Evolutionary conservation across 2,797 vertebrate species (phyloP).

Genomic region (Enteromius paludinosus): DNA sequence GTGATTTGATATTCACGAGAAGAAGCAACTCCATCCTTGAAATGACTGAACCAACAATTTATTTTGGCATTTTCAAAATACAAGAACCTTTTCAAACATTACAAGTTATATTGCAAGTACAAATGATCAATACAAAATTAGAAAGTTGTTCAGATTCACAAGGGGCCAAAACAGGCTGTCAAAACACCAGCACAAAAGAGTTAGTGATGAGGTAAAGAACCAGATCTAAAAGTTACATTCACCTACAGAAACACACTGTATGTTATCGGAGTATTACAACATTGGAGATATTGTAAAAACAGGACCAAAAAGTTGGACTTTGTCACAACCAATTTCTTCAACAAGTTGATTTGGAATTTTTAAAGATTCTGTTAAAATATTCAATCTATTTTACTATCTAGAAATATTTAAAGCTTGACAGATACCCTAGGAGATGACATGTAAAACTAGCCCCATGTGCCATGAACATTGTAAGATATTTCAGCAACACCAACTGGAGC

Average conservation of each 20-base stretch:
- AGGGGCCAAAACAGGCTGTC: slow-evolving; percentile 73
- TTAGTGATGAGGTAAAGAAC: slow-evolving; percentile 70
- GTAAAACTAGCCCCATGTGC: slow-evolving; percentile 6
- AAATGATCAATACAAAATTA: slow-evolving; percentile 82
- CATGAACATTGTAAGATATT: slow-evolving; percentile 9
- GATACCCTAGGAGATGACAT: slow-evolving; percentile 30
- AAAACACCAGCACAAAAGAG: slow-evolving; percentile 72
- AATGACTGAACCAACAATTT: slow-evolving; percentile 66
- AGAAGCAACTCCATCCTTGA: neutral
- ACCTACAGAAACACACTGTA: slow-evolving; percentile 71
- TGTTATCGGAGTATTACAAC: slow-evolving; percentile 68
- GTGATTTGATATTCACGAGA: slow-evolving; percentile 23
- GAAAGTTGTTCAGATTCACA: slow-evolving; percentile 75
- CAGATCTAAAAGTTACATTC: slow-evolving; percentile 70
- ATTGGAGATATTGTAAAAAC: slow-evolving; percentile 64
- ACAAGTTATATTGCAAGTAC: slow-evolving; percentile 80
- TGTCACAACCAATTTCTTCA: slow-evolving; percentile 60
- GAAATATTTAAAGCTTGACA: slow-evolving; percentile 62
- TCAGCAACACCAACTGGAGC: slow-evolving; percentile 23
- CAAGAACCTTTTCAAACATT: slow-evolving; percentile 72
- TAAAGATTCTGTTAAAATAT: slow-evolving; percentile 56
- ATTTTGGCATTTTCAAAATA: slow-evolving; percentile 70
- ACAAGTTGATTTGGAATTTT: slow-evolving; percentile 49
- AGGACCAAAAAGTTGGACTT: slow-evolving; percentile 61
- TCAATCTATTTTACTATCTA: slow-evolving; percentile 59